phyloP scores from a whole-genome alignment of 2,113 vertebrate genomes.

The Spermophilus dauricus region DNA sequence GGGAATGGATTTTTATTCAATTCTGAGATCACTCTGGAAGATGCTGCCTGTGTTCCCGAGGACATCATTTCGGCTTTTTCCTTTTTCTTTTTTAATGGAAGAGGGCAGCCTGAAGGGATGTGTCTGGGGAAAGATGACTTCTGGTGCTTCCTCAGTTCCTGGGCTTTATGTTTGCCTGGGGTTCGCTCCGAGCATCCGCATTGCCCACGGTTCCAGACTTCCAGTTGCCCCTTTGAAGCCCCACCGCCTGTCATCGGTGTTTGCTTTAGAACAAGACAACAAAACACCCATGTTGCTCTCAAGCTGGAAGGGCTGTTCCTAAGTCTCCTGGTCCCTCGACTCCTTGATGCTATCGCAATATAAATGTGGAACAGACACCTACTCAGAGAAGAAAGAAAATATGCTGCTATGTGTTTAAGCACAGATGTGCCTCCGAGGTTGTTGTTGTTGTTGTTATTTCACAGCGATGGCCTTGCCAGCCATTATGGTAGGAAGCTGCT shows the following conservation, averaged over 20 bases:
- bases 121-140: background rate
- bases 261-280: constrained; percentile 59
- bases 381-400: constrained; percentile 72
- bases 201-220: constrained; percentile 37
- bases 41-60: background rate
- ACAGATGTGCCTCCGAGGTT: constrained; percentile 76
- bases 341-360: constrained; percentile 37
- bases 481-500: constrained; percentile 73
- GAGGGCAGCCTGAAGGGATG: background rate
- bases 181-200: background rate
- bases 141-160: background rate
- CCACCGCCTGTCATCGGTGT: constrained; percentile 8
- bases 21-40: constrained; percentile 19
- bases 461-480: constrained; percentile 66
- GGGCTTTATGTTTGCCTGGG: constrained; percentile 34
- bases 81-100: background rate
- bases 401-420: constrained; percentile 55
- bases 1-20: background rate
- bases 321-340: background rate
- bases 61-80: background rate
- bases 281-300: constrained; percentile 1
- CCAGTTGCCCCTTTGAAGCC: background rate
- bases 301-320: constrained; percentile 23
- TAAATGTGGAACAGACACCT: constrained; percentile 79
- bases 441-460: constrained; percentile 58